A percentile compares a stretch with the other conserved stretches of the same genome.
phyloP scores from a whole-genome alignment of 2,888 invertebrate species.

The Torymus texanus region DNA sequence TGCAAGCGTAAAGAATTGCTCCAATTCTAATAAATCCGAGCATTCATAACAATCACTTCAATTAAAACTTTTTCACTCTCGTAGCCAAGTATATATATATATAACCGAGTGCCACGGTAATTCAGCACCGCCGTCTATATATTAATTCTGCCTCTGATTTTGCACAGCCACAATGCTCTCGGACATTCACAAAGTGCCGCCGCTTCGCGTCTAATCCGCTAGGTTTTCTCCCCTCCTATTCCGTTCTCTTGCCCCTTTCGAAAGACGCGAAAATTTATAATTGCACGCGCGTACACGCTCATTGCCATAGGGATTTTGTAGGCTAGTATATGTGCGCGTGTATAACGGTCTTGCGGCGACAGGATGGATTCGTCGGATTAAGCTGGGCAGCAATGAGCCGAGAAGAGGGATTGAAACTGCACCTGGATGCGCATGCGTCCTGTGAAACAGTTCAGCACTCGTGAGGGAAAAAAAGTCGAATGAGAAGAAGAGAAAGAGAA shows the following conservation, averaged over 20 bases:
- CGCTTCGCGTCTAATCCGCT: neutral
- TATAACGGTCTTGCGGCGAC: slow-evolving; percentile 53
- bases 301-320: slow-evolving; percentile 37
- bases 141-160: slow-evolving; percentile 14
- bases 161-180: neutral
- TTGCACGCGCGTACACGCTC: neutral
- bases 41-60: too few relatives aligned
- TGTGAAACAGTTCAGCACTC: slow-evolving; percentile 8
- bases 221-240: neutral
- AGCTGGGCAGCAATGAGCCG: slow-evolving; percentile 27
- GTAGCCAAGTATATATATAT: too few relatives aligned
- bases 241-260: slow-evolving; percentile 10
- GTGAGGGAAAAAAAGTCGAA: too few relatives aligned
- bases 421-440: slow-evolving; percentile 10
- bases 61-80: too few relatives aligned
- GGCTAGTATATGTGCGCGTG: neutral
- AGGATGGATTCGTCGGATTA: slow-evolving; percentile 45
- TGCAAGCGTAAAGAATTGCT: too few relatives aligned
- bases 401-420: slow-evolving; percentile 40
- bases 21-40: too few relatives aligned
- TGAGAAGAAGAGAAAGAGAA: too few relatives aligned
- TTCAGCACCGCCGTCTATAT: neutral
- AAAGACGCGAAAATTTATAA: neutral
- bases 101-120: too few relatives aligned
- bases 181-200: slow-evolving; percentile 17